Percentiles rank a stretch among this genome's conserved stretches.
Evolutionary conservation across 2,797 vertebrate species (phyloP).

Genomic region (Rhabdophis nuchalis): DNA sequence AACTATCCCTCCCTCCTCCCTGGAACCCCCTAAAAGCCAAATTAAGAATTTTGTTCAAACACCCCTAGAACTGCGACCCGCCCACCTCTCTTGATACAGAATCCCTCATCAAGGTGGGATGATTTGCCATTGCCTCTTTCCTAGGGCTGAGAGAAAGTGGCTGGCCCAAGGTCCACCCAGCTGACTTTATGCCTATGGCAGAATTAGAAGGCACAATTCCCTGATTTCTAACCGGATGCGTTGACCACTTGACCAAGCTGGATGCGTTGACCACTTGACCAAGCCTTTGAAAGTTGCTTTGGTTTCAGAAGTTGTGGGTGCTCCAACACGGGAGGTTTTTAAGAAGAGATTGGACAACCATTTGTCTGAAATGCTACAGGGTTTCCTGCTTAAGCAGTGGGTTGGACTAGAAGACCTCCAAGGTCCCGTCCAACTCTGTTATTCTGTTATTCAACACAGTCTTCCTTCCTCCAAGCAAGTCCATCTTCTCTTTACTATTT

Average conservation of each 20-base stretch:
- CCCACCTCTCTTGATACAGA: too few relatives aligned
- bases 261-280: neutral
- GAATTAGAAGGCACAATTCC: neutral
- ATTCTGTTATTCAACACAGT: neutral
- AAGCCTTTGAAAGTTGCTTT: neutral
- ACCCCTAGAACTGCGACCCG: too few relatives aligned
- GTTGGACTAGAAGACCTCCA: neutral
- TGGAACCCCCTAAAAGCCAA: too few relatives aligned
- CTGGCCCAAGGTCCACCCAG: neutral
- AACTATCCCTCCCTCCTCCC: too few relatives aligned
- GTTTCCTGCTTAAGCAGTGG: neutral
- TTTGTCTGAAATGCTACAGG: neutral
- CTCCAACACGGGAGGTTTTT: neutral
- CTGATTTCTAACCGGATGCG: neutral
- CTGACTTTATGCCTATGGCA: neutral
- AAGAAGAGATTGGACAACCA: neutral
- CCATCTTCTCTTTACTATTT: neutral
- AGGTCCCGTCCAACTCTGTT: neutral
- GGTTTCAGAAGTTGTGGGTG: neutral
- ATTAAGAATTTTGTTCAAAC: too few relatives aligned
- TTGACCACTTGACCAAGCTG: neutral
- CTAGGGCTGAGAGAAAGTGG: neutral
- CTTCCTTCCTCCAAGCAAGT: too few relatives aligned
- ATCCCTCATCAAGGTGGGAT: too few relatives aligned
- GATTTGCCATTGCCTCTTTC: neutral